Evolutionary conservation across 2,113 vertebrate species (phyloP).

Genomic region (Glareola pratincola): DNA sequence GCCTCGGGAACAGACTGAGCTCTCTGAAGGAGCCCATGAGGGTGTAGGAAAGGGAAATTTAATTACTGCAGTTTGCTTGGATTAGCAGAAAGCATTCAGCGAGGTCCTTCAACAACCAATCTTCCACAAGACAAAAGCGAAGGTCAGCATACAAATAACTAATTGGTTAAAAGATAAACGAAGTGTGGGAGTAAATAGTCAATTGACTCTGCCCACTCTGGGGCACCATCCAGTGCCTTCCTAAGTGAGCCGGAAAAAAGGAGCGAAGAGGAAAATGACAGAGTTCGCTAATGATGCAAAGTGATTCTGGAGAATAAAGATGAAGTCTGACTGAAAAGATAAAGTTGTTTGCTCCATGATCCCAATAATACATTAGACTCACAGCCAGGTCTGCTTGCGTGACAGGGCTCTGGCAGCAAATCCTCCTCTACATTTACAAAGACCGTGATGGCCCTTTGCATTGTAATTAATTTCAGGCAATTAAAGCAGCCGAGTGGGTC

Average conservation of each 20-base stretch:
- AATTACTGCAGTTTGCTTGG: background rate
- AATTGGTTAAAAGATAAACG: background rate
- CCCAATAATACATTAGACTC: background rate
- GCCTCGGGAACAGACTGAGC: background rate
- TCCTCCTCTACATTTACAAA: background rate
- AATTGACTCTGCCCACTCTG: background rate
- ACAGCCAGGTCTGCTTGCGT: background rate
- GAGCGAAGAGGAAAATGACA: background rate
- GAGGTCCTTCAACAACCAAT: background rate
- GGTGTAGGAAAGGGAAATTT: background rate
- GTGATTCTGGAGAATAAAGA: background rate
- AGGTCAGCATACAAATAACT: background rate
- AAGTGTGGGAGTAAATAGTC: background rate
- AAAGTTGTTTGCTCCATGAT: background rate
- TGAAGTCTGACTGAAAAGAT: background rate
- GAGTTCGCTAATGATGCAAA: background rate
- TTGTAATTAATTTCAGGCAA: background rate
- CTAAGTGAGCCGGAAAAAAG: background rate
- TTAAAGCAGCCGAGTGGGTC: background rate
- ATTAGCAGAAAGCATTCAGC: background rate
- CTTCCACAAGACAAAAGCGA: background rate
- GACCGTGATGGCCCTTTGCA: rapidly evolving
- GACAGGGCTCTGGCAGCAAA: background rate
- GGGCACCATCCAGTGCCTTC: background rate
- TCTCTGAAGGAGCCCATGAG: background rate